Conservation (phyloP, 2,113 vertebrate genomes). For the Pimephales promelas region DNA sequence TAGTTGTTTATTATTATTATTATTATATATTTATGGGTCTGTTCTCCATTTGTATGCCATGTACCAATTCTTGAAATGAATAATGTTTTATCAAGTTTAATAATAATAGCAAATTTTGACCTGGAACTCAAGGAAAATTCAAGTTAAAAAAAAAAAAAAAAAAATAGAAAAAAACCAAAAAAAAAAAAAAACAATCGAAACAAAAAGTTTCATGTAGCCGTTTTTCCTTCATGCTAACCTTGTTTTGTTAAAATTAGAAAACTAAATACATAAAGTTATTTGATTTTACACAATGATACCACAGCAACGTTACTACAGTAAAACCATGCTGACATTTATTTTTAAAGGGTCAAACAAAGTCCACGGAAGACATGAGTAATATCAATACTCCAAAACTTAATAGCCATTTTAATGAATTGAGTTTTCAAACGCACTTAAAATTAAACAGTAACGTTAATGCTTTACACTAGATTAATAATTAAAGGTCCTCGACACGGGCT, state of each 20-base stretch:
- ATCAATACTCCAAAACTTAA: not conserved
- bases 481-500: not conserved
- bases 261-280: not conserved
- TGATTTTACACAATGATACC: not conserved
- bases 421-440: not conserved
- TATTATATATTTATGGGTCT: not conserved
- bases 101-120: too few relatives aligned
- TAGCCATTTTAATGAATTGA: not conserved
- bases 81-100: too few relatives aligned
- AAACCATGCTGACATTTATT: not conserved
- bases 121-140: not conserved
- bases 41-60: not conserved
- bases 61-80: not conserved
- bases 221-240: not conserved
- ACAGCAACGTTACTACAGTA: not conserved
- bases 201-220: not conserved
- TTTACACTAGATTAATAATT: not conserved
- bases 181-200: too few relatives aligned
- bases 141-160: not conserved
- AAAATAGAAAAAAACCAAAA: too few relatives aligned
- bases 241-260: not conserved
- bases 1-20: not conserved
- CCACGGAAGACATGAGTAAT: not conserved
- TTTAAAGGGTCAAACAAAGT: not conserved
- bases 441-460: not conserved